Base-by-base conservation (phyloP, 92 coral and sea anemone species). In the Ricordea florida region DNA sequence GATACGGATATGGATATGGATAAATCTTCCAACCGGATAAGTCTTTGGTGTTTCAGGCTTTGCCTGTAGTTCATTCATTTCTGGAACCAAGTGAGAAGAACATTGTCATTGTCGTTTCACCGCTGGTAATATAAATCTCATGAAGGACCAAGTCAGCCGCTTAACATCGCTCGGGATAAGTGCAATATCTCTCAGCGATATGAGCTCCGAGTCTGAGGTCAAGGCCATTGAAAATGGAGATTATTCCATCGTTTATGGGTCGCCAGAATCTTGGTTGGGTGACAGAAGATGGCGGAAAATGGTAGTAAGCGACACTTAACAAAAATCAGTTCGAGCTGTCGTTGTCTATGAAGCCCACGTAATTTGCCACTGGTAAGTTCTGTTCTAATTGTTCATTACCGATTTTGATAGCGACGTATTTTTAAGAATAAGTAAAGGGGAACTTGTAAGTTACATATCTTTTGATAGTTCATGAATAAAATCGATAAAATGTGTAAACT, bases 111-210 rank as follows among this genome's bases (percentile, higher is more conserved):
- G 62, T 69, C 16, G 64, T 69, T 11, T 69, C 63, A 11, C 49
- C 76, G 15, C 33, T 69, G 47, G 23, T 28, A n/a, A n/a, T n/a
- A n/a, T n/a, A 7, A 69, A 48, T 27, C 61, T 69, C 17, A 50
- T 69, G 62, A 69, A 69, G 35, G 74, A 67, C 53, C 46, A 67
- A 20, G 76, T 69, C 44, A 46, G 29, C 61, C 76, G 64, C 24
- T 23, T 69, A 36, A 49, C 28, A 22, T 51, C 50, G 14, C 62
- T 17, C 8, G 64, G 57, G 14, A 48, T 69, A 45, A 31, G 47
- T 33, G 63, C 76, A 69, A 17, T 69, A 32, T 55, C 76, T 30
- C 62, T 69, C 18, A 67, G 44, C 20, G 31, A 43, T 57, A 32
- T 55, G 37, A 5, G 62, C 31, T 43, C 35, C 18, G 41, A 55